Percentiles rank a stretch among this genome's conserved stretches.
phyloP scores from a whole-genome alignment of 2,113 vertebrate genomes.

The Dolichotis patagonum region DNA sequence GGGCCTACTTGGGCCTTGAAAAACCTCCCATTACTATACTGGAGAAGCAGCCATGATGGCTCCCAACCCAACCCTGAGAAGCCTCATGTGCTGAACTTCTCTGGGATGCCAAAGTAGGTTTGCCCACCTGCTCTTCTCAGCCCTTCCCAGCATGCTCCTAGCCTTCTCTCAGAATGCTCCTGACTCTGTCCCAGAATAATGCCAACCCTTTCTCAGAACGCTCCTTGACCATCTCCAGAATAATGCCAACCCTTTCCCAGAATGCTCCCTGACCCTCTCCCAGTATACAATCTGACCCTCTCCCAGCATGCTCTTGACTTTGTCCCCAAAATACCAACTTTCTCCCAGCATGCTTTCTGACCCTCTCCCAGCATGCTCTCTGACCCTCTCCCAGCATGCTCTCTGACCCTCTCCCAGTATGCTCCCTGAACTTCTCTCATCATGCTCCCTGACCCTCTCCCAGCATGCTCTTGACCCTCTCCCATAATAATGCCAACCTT shows the following conservation, averaged over 20 bases:
- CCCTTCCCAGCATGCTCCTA: no score
- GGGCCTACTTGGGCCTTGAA: not conserved
- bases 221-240: no score
- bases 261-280: not conserved
- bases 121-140: not conserved
- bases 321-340: no score
- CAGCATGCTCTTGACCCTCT: not conserved
- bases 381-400: not conserved
- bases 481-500: not conserved
- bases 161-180: not conserved
- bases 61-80: not conserved
- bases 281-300: not conserved
- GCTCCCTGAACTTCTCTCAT: not conserved
- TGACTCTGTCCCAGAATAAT: not conserved
- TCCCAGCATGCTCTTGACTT: no score
- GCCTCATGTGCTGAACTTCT: not conserved
- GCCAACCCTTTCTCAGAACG: not conserved
- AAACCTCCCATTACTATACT: not conserved
- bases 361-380: not conserved
- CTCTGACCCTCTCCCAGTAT: not conserved
- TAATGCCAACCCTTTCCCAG: not conserved
- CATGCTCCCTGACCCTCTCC: not conserved
- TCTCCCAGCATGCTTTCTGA: not conserved
- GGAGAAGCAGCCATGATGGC: not conserved
- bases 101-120: not conserved